These are phyloP conservation scores for Buteo buteo DNA, from an alignment of 2,113 vertebrate species.

Conservation along the genomic window DNA sequence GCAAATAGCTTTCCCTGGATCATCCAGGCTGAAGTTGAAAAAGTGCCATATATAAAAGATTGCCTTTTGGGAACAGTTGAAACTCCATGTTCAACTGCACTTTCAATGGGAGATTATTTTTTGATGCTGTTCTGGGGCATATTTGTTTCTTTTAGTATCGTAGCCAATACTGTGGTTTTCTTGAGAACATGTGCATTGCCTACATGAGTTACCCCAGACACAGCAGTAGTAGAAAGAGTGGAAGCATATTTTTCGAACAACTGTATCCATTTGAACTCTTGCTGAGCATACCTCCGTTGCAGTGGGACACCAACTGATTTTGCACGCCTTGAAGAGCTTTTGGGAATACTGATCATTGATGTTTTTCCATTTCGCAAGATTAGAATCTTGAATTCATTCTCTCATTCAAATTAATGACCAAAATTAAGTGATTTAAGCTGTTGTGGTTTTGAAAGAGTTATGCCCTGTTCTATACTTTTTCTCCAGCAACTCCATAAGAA, in stretches of 20 bases:
- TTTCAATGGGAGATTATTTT: neutral
- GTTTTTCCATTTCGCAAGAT: neutral
- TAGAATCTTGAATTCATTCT: neutral
- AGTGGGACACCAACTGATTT: neutral
- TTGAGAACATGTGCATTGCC: neutral
- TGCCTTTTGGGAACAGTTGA: neutral
- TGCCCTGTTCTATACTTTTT: neutral
- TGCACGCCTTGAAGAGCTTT: neutral
- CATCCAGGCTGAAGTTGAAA: neutral
- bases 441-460: neutral
- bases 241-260: neutral
- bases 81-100: neutral
- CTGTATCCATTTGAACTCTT: neutral
- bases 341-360: neutral
- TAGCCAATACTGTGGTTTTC: neutral
- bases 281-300: accelerated
- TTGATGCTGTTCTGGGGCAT: neutral
- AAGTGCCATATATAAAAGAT: neutral
- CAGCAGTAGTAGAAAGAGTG: neutral
- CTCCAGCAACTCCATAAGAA: neutral
- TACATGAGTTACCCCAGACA: neutral
- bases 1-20: neutral
- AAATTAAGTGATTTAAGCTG: neutral
- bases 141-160: neutral
- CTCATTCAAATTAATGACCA: neutral